Evolutionary conservation across 2,797 vertebrate genomes (phyloP), one percentile per base, ranked within the genome.

Genomic region (Darevskia mixta): DNA sequence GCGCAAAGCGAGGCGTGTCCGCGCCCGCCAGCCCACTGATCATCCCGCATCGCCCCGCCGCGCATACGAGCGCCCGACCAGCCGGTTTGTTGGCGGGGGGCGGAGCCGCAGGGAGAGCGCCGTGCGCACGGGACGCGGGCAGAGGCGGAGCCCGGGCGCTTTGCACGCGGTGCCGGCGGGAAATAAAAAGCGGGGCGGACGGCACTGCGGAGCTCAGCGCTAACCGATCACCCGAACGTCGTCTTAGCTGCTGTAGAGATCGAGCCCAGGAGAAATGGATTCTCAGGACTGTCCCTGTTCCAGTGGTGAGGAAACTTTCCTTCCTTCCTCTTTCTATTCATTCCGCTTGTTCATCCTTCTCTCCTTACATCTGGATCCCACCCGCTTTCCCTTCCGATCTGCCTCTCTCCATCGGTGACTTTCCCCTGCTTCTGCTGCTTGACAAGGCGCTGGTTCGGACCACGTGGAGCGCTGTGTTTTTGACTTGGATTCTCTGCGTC

Each of bases 261-360:
- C 72, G 61, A 38, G 79, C 32, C 85, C 45, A 82, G 3, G 82
- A 13, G 90, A 80, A 84, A 97, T 97, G 97, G 97, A 97, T 90
- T 94, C 96, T 0, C 91, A 95, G 58, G 96, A 97, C 2, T 97
- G 97, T 38, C 92, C 95, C 75, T 97, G 96, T 10, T 94, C 93
- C 88, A 88, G 95, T 27, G 97, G 96, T 97, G 87, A 97, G 96
- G 45, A 17, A 64, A 64, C 61, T 2, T 55, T n/a, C 69, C 32
- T 5, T 35, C 32, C 32, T 5, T 38, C n/a, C 71, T 13, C 61
- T 64, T 64, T 35, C 69, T 17, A 32, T 32, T 8, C n/a, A 72
- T 72, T 69, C 67, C 5, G 17, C 13, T 38, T 18, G 7, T 0
- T 32, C 11, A 8, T 25, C 20, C 49, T 8, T 43, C 25, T 7